Conservation (phyloP, 2,797 vertebrate genomes). For the Staurois parvus region DNA sequence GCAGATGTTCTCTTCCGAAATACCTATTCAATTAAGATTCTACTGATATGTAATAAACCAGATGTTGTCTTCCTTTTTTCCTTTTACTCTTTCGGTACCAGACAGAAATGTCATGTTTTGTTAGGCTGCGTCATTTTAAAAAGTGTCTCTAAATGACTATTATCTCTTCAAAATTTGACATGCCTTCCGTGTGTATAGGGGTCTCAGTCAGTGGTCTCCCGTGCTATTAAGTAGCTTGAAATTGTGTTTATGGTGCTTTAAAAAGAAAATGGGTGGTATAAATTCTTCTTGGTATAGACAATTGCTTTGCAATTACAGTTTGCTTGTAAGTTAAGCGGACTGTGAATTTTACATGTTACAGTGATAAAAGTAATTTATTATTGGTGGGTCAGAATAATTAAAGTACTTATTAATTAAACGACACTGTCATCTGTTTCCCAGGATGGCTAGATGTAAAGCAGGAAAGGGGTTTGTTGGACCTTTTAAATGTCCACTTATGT, state of each 20-base stretch:
- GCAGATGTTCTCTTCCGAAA: constrained; percentile 7
- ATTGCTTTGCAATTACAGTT: background rate
- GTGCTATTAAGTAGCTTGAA: background rate
- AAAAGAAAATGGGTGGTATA: background rate
- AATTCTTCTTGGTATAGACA: background rate
- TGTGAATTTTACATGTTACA: background rate
- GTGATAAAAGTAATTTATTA: background rate
- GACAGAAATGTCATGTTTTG: background rate
- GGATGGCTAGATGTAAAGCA: no score
- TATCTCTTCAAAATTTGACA: background rate
- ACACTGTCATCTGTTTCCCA: no score
- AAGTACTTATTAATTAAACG: no score
- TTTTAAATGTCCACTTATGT: no score
- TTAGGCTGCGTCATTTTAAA: background rate
- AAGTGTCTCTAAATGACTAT: background rate
- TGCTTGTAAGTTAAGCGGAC: background rate
- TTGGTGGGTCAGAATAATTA: background rate
- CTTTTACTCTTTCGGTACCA: background rate
- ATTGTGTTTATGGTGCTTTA: constrained; percentile 1
- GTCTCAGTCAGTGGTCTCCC: background rate
- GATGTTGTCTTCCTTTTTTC: background rate
- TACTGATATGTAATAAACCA: constrained; percentile 7
- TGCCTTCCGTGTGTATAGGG: background rate
- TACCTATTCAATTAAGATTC: background rate
- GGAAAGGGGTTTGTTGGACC: no score